These are phyloP conservation scores for Spinus olivaceus DNA, from an alignment of 2,797 vertebrate genomes.

Conservation along the genomic window DNA sequence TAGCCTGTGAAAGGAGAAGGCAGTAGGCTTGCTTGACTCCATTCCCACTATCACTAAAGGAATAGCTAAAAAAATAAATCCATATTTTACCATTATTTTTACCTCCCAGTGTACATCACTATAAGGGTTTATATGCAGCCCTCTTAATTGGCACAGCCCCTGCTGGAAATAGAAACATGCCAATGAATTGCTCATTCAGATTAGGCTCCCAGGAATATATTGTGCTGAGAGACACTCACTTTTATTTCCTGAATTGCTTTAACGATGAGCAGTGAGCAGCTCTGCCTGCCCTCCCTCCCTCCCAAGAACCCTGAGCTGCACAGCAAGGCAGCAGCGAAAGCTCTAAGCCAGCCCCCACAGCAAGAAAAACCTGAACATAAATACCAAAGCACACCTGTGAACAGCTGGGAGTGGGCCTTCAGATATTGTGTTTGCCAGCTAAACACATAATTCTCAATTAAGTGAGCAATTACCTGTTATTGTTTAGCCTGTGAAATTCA, in stretches of 20 bases:
- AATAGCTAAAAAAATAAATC: constrained; percentile 51
- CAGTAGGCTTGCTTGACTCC: neutral
- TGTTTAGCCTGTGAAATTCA: constrained; percentile 23
- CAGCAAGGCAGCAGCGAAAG: neutral
- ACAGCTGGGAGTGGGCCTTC: neutral
- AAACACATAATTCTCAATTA: constrained; percentile 61
- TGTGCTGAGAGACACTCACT: constrained; percentile 67
- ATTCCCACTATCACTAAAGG: constrained; percentile 35
- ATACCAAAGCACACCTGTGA: constrained; percentile 9
- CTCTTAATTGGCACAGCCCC: constrained; percentile 69
- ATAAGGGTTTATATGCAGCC: constrained; percentile 57
- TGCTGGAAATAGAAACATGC: constrained; percentile 70
- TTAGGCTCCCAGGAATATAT: constrained; percentile 67
- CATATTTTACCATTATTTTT: constrained; percentile 64
- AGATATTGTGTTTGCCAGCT: neutral
- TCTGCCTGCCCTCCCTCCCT: neutral
- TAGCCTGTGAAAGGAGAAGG: neutral
- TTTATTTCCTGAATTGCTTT: constrained; percentile 69
- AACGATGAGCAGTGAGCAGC: constrained; percentile 48
- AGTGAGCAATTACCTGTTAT: constrained; percentile 45
- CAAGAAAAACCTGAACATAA: neutral
- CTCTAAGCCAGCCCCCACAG: neutral
- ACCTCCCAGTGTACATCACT: constrained; percentile 56
- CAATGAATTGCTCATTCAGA: constrained; percentile 62
- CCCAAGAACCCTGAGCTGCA: constrained; percentile 7